phyloP scores from a whole-genome alignment of 1,140 invertebrate genomes.

The Pissodes strobi region DNA sequence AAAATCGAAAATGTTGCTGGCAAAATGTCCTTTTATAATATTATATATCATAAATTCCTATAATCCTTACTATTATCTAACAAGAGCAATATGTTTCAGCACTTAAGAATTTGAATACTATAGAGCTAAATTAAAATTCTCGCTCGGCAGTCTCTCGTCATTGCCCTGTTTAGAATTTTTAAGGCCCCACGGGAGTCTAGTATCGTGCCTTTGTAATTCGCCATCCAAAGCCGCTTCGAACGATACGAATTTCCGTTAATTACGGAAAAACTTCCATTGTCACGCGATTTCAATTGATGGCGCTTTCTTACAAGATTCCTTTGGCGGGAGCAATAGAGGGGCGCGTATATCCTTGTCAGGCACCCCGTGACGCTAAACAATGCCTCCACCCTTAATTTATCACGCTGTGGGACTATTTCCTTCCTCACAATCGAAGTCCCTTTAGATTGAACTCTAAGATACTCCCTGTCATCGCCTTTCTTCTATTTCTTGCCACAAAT shows the following conservation, averaged over 20 bases:
- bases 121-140: too few species aligned
- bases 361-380: constrained; percentile 31
- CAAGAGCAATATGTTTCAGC: too few species aligned
- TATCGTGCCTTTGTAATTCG: constrained; percentile 4
- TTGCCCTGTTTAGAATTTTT: too few species aligned
- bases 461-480: constrained; percentile 22
- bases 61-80: too few species aligned
- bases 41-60: too few species aligned
- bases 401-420: constrained; percentile 31
- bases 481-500: constrained; percentile 19
- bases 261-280: constrained; percentile 35
- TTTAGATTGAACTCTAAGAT: constrained; percentile 29
- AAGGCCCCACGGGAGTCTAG: not conserved
- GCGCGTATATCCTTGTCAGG: constrained; percentile 35
- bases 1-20: too few species aligned
- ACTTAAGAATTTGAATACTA: too few species aligned
- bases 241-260: constrained; percentile 32
- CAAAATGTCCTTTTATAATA: too few species aligned
- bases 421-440: constrained; percentile 21
- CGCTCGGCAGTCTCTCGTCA: too few species aligned
- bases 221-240: too few species aligned
- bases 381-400: constrained; percentile 32
- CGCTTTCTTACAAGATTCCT: constrained; percentile 32
- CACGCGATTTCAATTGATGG: constrained; percentile 24
- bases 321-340: constrained; percentile 25